Conservation (phyloP, 2,888 invertebrate species). For the Drosophila pegasa region DNA sequence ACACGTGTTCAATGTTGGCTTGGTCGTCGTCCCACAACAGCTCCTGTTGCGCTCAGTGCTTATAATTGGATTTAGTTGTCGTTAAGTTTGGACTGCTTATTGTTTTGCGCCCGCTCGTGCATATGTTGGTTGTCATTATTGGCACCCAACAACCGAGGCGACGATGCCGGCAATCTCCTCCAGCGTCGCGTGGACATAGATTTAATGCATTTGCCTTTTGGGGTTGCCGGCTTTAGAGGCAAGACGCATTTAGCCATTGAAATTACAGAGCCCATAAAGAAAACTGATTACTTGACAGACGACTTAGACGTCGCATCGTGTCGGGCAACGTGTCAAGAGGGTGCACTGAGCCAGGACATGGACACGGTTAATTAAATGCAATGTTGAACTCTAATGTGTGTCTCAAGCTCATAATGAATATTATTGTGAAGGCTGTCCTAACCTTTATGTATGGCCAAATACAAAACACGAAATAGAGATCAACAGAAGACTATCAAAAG, state of each 20-base stretch:
- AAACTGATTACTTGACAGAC: slow-evolving; percentile 53
- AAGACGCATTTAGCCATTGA: slow-evolving; percentile 19
- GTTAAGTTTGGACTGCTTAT: slow-evolving; percentile 70
- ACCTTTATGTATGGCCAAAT: slow-evolving; percentile 46
- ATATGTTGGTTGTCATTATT: slow-evolving; percentile 70
- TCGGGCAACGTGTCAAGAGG: slow-evolving; percentile 31
- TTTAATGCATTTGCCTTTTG: slow-evolving; percentile 17
- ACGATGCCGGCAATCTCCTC: slow-evolving; percentile 34
- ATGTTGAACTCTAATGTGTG: slow-evolving; percentile 48
- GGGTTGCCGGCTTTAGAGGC: slow-evolving; percentile 26
- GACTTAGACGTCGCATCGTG: not conserved
- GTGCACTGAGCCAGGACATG: slow-evolving; percentile 29
- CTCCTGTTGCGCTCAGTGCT: slow-evolving; percentile 65
- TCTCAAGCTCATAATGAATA: slow-evolving; percentile 50
- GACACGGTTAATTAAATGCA: slow-evolving; percentile 63
- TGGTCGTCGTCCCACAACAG: slow-evolving; percentile 18
- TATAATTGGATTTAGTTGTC: slow-evolving; percentile 79
- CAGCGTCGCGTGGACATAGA: slow-evolving; percentile 35
- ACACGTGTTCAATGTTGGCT: slow-evolving; percentile 57
- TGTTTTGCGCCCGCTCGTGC: slow-evolving; percentile 55
- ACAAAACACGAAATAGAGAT: slow-evolving; percentile 1
- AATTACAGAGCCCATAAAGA: slow-evolving; percentile 34
- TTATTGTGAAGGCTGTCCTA: slow-evolving; percentile 18
- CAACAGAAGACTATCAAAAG: not conserved
- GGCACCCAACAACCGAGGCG: slow-evolving; percentile 39